phyloP scores from a whole-genome alignment of 1,140 invertebrate species.

The Trypoxylus dichotomus region DNA sequence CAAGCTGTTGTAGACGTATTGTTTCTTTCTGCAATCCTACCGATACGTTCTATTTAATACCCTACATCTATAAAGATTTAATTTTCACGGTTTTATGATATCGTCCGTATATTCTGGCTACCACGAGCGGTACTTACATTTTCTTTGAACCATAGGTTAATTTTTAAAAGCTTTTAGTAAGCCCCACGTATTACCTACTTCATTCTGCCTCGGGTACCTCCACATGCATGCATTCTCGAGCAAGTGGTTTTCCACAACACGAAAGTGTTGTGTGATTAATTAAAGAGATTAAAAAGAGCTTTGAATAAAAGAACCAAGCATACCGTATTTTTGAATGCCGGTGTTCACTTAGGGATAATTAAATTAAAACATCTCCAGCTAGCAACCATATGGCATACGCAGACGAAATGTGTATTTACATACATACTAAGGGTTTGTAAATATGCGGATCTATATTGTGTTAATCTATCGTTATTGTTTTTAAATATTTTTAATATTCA shows the following conservation, averaged over 20 bases:
- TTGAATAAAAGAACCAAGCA: neutral
- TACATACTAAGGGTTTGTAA: neutral
- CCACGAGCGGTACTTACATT: neutral
- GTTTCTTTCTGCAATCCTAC: too few species aligned
- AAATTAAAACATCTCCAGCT: neutral
- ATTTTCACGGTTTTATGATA: too few species aligned
- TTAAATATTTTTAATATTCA: too few species aligned
- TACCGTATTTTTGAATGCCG: too few species aligned
- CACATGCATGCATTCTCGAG: neutral
- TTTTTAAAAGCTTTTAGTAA: neutral
- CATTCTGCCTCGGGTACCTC: neutral
- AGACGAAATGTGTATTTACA: neutral
- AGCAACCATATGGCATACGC: neutral
- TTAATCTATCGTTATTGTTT: too few species aligned
- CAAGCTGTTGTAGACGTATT: too few species aligned
- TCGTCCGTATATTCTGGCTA: too few species aligned
- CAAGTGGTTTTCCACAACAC: neutral
- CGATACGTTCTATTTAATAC: too few species aligned
- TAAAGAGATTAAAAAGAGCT: neutral
- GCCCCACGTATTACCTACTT: neutral
- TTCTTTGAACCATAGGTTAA: neutral
- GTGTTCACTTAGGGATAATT: neutral
- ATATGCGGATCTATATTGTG: neutral
- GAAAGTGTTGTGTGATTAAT: neutral
- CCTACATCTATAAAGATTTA: too few species aligned